phyloP scores from a whole-genome alignment of 2,888 invertebrate species.

The Electrophaes corylata region DNA sequence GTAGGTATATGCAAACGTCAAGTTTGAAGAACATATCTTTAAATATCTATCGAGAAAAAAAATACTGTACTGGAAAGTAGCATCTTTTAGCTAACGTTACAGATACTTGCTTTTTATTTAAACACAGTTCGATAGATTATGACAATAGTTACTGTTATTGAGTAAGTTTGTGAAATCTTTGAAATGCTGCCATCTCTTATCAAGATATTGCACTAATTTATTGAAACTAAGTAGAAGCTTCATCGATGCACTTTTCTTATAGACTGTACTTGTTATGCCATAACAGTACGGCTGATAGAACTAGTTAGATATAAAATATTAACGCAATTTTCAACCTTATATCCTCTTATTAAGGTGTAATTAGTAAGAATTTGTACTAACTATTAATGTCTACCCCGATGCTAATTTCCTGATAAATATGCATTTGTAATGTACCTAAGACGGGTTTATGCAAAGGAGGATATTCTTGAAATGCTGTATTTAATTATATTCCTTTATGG shows the following conservation, averaged over 20 bases:
- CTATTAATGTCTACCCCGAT: slow-evolving; percentile 15
- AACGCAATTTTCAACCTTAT: slow-evolving; percentile 8
- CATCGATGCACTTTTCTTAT: slow-evolving; percentile 3
- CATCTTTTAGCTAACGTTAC: too few species aligned
- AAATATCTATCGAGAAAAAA: too few species aligned
- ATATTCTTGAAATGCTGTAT: slow-evolving; percentile 4
- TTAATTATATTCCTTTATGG: not conserved
- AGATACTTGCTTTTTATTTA: not conserved
- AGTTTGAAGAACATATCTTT: too few species aligned
- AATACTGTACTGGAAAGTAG: too few species aligned
- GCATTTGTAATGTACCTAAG: slow-evolving; percentile 16
- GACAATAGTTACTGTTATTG: not conserved
- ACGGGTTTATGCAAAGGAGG: slow-evolving; percentile 1
- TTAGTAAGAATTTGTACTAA: slow-evolving; percentile 17
- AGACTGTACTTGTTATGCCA: slow-evolving; percentile 11
- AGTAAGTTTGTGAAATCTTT: not conserved
- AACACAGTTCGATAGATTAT: not conserved
- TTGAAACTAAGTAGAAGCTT: slow-evolving; percentile 3
- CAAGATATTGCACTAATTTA: slow-evolving; percentile 3
- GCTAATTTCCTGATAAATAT: slow-evolving; percentile 21
- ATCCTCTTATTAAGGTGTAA: slow-evolving; percentile 8
- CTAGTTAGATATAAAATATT: slow-evolving; percentile 4
- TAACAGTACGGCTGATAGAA: slow-evolving; percentile 12
- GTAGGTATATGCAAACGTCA: too few species aligned
- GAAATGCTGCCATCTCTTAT: slow-evolving; percentile 6